A percentile compares a stretch with the other conserved stretches of the same genome.
phyloP scores from a whole-genome alignment of 1,140 invertebrate species.

The Drosophila cardini region DNA sequence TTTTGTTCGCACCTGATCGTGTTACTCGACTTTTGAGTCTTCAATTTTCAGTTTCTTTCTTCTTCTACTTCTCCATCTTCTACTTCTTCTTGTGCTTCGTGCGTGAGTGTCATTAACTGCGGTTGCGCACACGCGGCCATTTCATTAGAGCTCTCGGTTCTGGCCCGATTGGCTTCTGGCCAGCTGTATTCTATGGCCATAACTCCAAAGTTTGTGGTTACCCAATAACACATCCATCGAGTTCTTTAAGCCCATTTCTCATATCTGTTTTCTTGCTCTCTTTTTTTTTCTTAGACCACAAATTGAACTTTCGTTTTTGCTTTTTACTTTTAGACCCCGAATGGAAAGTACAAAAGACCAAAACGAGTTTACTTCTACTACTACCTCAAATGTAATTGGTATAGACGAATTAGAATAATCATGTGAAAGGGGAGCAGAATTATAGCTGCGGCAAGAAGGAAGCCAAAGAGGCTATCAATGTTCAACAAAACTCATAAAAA shows the following conservation, averaged over 20 bases:
- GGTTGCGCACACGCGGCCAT: conserved; percentile 58
- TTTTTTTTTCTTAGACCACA: conserved; percentile 36
- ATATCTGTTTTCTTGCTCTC: conserved; percentile 7
- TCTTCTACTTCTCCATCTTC: background rate
- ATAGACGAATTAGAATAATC: conserved; percentile 40
- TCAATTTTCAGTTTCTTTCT: conserved; percentile 10
- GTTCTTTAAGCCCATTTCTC: conserved; percentile 43
- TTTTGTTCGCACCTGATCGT: conserved; percentile 82
- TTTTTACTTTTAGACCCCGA: conserved; percentile 66
- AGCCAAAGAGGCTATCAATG: conserved; percentile 25
- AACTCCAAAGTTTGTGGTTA: conserved; percentile 23
- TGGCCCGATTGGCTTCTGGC: conserved; percentile 21
- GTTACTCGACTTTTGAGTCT: conserved; percentile 65
- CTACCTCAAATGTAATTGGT: conserved; percentile 32
- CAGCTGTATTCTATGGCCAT: conserved; percentile 10
- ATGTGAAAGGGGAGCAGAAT: conserved; percentile 24
- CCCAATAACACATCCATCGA: conserved; percentile 2
- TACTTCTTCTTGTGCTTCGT: conserved; percentile 17
- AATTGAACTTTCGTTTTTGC: conserved; percentile 75
- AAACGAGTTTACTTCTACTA: conserved; percentile 42
- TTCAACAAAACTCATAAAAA: conserved; percentile 24
- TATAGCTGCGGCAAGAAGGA: conserved; percentile 31
- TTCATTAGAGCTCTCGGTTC: conserved; percentile 48
- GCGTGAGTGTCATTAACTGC: conserved; percentile 76
- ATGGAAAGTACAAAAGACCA: conserved; percentile 58